Percentiles rank a stretch among this genome's conserved stretches.
These are phyloP conservation scores for Danio choprae DNA, from an alignment of 2,797 vertebrate genomes.

Conservation along the genomic window DNA sequence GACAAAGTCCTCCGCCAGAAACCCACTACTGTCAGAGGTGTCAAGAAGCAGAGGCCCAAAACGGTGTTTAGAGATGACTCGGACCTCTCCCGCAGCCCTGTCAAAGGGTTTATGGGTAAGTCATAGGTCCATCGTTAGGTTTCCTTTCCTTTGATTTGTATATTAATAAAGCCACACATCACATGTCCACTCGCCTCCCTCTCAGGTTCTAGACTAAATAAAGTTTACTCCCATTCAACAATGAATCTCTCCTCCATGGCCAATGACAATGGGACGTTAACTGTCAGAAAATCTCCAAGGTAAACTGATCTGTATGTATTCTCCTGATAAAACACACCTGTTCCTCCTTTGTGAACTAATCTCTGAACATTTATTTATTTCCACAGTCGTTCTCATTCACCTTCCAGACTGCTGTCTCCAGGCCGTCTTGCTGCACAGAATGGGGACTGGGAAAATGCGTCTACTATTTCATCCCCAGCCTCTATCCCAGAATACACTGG, in stretches of 20 bases:
- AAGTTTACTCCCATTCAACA: slow-evolving; percentile 91
- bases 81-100: slow-evolving; percentile 84
- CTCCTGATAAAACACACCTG: not conserved
- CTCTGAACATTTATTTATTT: not conserved
- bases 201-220: slow-evolving; percentile 86
- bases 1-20: slow-evolving; percentile 90
- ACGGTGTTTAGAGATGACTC: slow-evolving; percentile 91
- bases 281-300: slow-evolving; percentile 83
- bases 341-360: not conserved
- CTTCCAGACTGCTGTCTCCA: slow-evolving; percentile 86
- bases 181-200: not conserved
- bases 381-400: slow-evolving; percentile 87
- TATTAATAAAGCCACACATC: not conserved
- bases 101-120: slow-evolving; percentile 87
- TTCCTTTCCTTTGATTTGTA: not conserved
- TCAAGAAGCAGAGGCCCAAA: slow-evolving; percentile 87
- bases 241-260: slow-evolving; percentile 90
- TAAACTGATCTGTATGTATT: slow-evolving; percentile 60
- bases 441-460: slow-evolving; percentile 91
- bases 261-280: slow-evolving; percentile 81
- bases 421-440: slow-evolving; percentile 80
- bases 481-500: slow-evolving; percentile 95
- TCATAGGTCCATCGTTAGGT: not conserved
- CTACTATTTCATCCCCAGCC: slow-evolving; percentile 88
- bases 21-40: slow-evolving; percentile 80